A percentile compares a stretch with the other conserved stretches of the same genome.
These are phyloP conservation scores for Plebejus anna DNA, from an alignment of 2,888 invertebrate genomes.

Conservation along the genomic window DNA sequence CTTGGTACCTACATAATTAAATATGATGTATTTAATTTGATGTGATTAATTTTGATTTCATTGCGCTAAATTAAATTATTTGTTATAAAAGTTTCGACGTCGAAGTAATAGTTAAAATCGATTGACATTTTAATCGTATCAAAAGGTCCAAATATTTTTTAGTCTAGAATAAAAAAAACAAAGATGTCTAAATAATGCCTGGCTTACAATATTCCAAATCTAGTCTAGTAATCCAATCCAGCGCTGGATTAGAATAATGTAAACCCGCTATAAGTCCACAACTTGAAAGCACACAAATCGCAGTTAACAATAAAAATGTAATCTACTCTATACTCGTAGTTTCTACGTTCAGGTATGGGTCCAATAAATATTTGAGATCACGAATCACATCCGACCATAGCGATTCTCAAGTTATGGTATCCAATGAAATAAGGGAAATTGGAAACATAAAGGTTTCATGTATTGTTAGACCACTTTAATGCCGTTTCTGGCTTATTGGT, in stretches of 20 bases:
- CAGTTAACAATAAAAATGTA: not conserved
- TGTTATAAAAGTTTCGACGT: not conserved
- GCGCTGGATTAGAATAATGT: no score
- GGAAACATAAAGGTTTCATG: conserved; percentile 24
- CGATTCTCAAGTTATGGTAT: conserved; percentile 16
- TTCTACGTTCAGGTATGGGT: not conserved
- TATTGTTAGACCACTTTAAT: conserved; percentile 19
- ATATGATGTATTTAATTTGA: no score
- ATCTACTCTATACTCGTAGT: not conserved
- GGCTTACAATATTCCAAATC: no score
- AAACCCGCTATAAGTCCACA: not conserved
- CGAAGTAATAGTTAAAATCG: not conserved
- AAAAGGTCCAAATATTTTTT: not conserved
- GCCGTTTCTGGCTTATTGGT: conserved; percentile 11
- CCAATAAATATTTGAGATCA: conserved; percentile 23
- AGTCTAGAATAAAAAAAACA: not conserved
- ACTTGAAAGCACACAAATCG: not conserved
- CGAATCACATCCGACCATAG: conserved; percentile 20
- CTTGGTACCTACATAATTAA: conserved; percentile 8
- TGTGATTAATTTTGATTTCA: not conserved
- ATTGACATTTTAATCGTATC: not conserved
- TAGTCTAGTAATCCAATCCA: no score
- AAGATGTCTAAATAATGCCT: no score
- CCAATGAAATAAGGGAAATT: conserved; percentile 17
- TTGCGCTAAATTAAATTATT: not conserved